Evolutionary conservation across 23 tunicate genomes (phyloP).

Genomic region (Trididemnum clinides): DNA sequence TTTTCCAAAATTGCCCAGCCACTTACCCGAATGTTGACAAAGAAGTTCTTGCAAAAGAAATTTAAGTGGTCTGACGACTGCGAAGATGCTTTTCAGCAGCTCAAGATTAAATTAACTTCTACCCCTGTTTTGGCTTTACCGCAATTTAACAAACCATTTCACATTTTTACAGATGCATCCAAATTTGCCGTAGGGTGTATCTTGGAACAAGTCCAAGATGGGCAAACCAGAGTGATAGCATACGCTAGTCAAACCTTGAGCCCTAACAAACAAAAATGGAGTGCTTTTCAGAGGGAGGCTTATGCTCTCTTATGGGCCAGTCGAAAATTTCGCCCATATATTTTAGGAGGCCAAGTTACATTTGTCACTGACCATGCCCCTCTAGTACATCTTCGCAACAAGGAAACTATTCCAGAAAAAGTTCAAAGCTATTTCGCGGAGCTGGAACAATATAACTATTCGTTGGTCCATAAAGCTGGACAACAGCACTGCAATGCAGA

Average conservation of each 20-base stretch:
- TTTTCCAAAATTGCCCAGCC: slow-evolving; percentile 29
- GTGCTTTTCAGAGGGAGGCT: neutral
- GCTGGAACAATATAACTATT: neutral
- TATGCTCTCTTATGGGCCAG: neutral
- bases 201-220: slow-evolving; percentile 11
- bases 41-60: neutral
- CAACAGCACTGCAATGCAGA: too few species aligned
- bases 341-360: slow-evolving; percentile 8
- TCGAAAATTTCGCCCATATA: neutral
- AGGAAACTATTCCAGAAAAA: neutral
- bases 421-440: neutral
- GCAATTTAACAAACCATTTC: slow-evolving; percentile 9
- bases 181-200: slow-evolving; percentile 33
- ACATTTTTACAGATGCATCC: slow-evolving; percentile 35
- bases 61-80: slow-evolving; percentile 18
- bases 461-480: too few species aligned
- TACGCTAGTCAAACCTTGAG: slow-evolving; percentile 20
- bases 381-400: neutral
- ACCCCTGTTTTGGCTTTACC: slow-evolving; percentile 37
- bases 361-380: slow-evolving; percentile 38
- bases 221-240: slow-evolving; percentile 14
- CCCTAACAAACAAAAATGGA: neutral
- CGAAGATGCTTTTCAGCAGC: slow-evolving; percentile 12
- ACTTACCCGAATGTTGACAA: neutral
- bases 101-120: neutral